Percentiles rank a stretch among this genome's conserved stretches.
Conservation (phyloP, 2,888 invertebrate genomes). For the Thymelicus sylvestris region DNA sequence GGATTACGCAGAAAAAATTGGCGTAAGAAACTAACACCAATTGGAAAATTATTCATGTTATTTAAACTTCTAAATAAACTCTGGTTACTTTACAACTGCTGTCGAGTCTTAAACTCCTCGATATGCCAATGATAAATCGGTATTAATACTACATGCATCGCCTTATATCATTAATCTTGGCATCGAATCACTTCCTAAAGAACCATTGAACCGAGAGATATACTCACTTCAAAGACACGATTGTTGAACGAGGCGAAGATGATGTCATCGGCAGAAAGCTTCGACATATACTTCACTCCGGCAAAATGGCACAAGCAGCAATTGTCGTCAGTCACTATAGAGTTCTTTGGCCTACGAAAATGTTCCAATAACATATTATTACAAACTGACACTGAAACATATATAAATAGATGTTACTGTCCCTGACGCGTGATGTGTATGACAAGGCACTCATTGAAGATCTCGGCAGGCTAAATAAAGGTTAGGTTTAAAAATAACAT, state of each 20-base stretch:
- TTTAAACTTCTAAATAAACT: not conserved
- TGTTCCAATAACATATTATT: conserved; percentile 18
- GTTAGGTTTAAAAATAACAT: conserved; percentile 26
- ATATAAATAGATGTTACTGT: not conserved
- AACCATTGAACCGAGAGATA: conserved; percentile 12
- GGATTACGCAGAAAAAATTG: not conserved
- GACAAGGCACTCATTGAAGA: conserved; percentile 25
- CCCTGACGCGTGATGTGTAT: not conserved
- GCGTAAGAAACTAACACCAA: not conserved
- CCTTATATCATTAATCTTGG: conserved; percentile 2
- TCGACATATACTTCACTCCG: conserved; percentile 91
- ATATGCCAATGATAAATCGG: not conserved
- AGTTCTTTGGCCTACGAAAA: conserved; percentile 77
- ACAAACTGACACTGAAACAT: not conserved
- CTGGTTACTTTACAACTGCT: not conserved
- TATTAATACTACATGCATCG: conserved; percentile 1
- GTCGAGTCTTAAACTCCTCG: not conserved
- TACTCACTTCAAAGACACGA: conserved; percentile 90
- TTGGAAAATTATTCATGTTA: not conserved
- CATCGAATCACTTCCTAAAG: conserved; percentile 3
- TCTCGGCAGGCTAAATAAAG: conserved; percentile 22
- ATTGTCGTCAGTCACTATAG: conserved; percentile 93
- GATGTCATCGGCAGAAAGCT: conserved; percentile 90
- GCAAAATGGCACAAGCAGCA: conserved; percentile 95
- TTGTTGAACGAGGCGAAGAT: conserved; percentile 95